phyloP scores from a whole-genome alignment of 2,797 vertebrate species.

The Austrolebias charrua region DNA sequence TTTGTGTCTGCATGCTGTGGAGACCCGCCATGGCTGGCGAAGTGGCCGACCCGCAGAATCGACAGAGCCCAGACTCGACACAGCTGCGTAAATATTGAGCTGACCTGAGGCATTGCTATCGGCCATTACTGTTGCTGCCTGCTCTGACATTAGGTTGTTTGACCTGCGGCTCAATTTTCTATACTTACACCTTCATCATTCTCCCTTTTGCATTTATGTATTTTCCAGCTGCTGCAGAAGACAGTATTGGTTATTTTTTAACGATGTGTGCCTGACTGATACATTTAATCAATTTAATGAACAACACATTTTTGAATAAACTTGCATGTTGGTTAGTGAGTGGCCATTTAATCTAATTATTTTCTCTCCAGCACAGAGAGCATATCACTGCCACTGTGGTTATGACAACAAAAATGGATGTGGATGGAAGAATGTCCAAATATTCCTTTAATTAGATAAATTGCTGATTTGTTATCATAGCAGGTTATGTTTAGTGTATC shows the following conservation, averaged over 20 bases:
- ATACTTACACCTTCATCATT: conserved; percentile 36
- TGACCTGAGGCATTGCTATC: conserved; percentile 56
- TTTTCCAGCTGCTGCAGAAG: conserved; percentile 21
- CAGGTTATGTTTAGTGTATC: conserved; percentile 49
- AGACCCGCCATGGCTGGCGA: conserved; percentile 45
- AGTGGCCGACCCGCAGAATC: conserved; percentile 51
- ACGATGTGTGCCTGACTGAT: conserved; percentile 4
- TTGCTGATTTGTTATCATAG: conserved; percentile 49
- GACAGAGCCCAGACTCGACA: conserved; percentile 65
- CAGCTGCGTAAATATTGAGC: conserved; percentile 76
- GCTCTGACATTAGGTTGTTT: conserved; percentile 54
- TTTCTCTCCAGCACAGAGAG: conserved; percentile 21
- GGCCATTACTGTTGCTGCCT: conserved; percentile 51
- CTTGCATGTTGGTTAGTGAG: conserved; percentile 21
- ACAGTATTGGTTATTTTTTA: conserved; percentile 4
- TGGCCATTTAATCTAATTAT: conserved; percentile 26
- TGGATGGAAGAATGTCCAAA: conserved; percentile 30
- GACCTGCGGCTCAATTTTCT: conserved; percentile 52
- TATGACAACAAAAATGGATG: conserved; percentile 18
- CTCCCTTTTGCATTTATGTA: conserved; percentile 10
- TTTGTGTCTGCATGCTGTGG: conserved; percentile 36
- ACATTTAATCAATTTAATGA: conserved; percentile 13
- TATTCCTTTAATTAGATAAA: conserved; percentile 55
- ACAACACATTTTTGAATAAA: conserved; percentile 16
- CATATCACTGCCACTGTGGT: conserved; percentile 19